Conservation (phyloP, 2,888 invertebrate genomes). For the Fissipunctia ypsillon region DNA sequence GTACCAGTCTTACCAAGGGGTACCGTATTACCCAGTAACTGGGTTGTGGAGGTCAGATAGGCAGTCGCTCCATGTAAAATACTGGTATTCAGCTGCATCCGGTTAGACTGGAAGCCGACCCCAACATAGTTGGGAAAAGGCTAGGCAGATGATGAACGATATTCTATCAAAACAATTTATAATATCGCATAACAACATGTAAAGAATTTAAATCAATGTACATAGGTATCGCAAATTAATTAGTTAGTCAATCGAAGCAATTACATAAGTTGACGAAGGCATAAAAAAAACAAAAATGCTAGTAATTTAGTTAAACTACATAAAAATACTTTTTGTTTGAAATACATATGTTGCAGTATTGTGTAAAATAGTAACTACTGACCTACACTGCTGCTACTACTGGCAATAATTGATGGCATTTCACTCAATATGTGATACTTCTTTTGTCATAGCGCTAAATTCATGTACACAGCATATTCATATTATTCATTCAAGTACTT, state of each 20-base stretch:
- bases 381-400: slow-evolving; percentile 17
- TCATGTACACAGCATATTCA: slow-evolving; percentile 18
- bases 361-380: slow-evolving; percentile 1
- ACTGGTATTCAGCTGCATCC: too few species aligned
- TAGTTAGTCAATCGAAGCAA: not conserved
- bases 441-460: slow-evolving; percentile 13
- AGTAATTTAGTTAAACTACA: not conserved
- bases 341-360: not conserved
- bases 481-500: slow-evolving; percentile 2
- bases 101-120: too few species aligned
- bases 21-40: too few species aligned
- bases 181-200: not conserved
- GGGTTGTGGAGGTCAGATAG: too few species aligned
- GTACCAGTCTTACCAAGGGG: too few species aligned
- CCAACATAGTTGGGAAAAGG: too few species aligned
- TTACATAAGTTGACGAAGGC: not conserved
- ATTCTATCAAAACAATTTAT: not conserved
- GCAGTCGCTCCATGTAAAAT: too few species aligned
- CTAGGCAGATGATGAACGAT: too few species aligned
- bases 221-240: not conserved
- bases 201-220: not conserved
- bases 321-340: not conserved
- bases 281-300: not conserved
- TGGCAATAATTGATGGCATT: slow-evolving; percentile 1
- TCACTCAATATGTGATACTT: not conserved